Evolutionary conservation across 1,140 invertebrate species (phyloP).

Genomic region (Eurosta solidaginis): DNA sequence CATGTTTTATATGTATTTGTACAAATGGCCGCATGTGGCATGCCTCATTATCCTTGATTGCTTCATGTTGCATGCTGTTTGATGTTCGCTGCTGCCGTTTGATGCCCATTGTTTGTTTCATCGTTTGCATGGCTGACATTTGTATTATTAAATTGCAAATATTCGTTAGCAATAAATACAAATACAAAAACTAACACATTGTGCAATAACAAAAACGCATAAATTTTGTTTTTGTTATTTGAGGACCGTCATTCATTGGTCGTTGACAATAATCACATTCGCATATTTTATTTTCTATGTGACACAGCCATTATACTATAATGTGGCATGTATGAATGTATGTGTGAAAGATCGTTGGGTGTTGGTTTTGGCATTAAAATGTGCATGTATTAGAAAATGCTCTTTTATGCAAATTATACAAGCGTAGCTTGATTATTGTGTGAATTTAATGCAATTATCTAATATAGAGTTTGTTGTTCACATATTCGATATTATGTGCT

Average conservation of each 20-base stretch:
- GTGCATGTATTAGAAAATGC: background rate
- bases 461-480: background rate
- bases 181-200: background rate
- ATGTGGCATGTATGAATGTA: background rate
- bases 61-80: background rate
- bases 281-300: background rate
- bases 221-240: background rate
- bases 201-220: background rate
- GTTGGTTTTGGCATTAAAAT: background rate
- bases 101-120: slow-evolving; percentile 15
- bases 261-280: background rate
- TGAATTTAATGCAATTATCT: background rate
- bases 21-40: slow-evolving; percentile 24
- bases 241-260: slow-evolving; percentile 15
- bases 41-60: slow-evolving; percentile 28
- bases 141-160: slow-evolving; percentile 14
- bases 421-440: background rate
- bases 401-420: background rate
- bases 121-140: slow-evolving; percentile 19
- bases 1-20: background rate
- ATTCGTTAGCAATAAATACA: background rate
- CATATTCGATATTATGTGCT: background rate
- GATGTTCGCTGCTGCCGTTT: background rate
- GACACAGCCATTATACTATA: background rate
- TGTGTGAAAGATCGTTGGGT: background rate